Percentiles rank a stretch among this genome's conserved stretches.
Conservation (phyloP, 2,797 vertebrate species). For the Dallia pectoralis region DNA sequence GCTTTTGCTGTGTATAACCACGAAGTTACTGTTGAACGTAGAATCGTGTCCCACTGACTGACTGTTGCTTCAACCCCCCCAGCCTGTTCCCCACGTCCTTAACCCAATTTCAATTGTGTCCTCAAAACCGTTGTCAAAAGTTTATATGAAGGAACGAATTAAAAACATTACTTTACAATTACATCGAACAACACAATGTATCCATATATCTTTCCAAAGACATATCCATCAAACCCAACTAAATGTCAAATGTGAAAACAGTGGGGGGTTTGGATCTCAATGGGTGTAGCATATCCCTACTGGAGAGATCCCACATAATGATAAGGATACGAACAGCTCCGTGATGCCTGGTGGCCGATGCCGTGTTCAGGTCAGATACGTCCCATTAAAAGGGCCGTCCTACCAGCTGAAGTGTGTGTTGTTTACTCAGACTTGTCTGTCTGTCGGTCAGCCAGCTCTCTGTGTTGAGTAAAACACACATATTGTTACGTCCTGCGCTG, state of each 20-base stretch:
- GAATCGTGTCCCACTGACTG: background rate
- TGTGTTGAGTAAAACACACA: conserved; percentile 38
- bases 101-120: background rate
- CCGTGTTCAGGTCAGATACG: conserved; percentile 50
- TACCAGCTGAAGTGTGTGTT: conserved; percentile 37
- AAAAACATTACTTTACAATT: background rate
- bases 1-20: background rate
- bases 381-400: conserved; percentile 48
- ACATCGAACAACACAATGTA: background rate
- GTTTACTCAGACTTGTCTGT: conserved; percentile 22
- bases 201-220: conserved; percentile 7
- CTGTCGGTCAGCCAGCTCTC: conserved; percentile 32
- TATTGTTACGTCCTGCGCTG: conserved; percentile 36
- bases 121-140: background rate
- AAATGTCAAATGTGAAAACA: background rate
- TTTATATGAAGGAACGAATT: background rate
- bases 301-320: background rate
- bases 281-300: background rate
- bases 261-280: background rate
- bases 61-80: background rate
- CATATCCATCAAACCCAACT: conserved; percentile 4
- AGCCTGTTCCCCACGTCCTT: background rate
- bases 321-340: conserved; percentile 12
- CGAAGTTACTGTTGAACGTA: background rate
- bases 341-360: conserved; percentile 35